phyloP scores from a whole-genome alignment of 2,113 vertebrate genomes.

The Siniperca knerii region DNA sequence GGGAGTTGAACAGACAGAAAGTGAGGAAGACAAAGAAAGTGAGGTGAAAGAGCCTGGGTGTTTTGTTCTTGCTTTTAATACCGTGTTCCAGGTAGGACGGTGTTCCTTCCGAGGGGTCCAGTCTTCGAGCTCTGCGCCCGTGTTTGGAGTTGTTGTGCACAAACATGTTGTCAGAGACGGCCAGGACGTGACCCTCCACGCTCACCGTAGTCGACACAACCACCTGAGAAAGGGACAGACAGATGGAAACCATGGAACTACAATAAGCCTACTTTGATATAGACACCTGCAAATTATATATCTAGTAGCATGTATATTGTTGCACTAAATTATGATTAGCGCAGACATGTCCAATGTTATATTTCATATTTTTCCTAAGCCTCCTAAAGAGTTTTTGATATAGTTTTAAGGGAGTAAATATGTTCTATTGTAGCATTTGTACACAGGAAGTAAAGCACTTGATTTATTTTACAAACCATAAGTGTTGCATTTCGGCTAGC shows the following conservation, averaged over 20 bases:
- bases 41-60: slow-evolving; percentile 7
- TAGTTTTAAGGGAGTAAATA: not conserved
- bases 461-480: not conserved
- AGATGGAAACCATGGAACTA: not conserved
- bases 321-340: not conserved
- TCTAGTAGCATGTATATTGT: not conserved
- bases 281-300: not conserved
- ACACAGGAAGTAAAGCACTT: not conserved
- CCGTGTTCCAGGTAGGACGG: slow-evolving; percentile 80
- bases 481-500: not conserved
- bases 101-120: slow-evolving; percentile 81
- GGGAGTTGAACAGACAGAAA: slow-evolving; percentile 48
- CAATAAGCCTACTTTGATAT: not conserved
- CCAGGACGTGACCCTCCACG: slow-evolving; percentile 92
- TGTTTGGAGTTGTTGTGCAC: slow-evolving; percentile 97
- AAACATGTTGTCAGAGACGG: slow-evolving; percentile 98
- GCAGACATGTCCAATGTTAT: too few species aligned
- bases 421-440: not conserved
- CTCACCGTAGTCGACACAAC: slow-evolving; percentile 83
- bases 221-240: slow-evolving; percentile 64
- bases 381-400: not conserved
- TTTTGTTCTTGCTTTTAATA: slow-evolving; percentile 60
- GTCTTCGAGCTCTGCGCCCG: slow-evolving; percentile 77
- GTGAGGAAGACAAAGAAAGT: slow-evolving; percentile 57
- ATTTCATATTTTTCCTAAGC: not conserved